Conservation (phyloP, 2,113 vertebrate genomes). For the Malurus melanocephalus region DNA sequence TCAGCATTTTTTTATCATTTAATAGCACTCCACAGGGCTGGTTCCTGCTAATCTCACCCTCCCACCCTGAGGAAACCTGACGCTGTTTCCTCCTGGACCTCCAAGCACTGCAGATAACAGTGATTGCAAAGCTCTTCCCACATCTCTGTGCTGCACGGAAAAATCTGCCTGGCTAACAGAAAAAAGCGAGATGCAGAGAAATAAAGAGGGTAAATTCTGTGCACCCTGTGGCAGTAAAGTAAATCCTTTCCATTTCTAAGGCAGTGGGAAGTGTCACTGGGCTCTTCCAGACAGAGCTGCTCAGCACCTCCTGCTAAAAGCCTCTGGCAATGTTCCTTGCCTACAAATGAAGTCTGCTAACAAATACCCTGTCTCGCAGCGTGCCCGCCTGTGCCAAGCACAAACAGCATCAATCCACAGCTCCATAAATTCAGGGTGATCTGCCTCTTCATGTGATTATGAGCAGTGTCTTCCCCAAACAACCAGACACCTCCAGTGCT, state of each 20-base stretch:
- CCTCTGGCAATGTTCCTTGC: not conserved
- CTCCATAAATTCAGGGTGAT: not conserved
- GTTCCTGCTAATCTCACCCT: not conserved
- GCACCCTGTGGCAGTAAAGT: not conserved
- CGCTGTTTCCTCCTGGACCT: not conserved
- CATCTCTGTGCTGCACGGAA: not conserved
- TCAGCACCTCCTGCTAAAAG: not conserved
- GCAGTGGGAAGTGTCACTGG: not conserved
- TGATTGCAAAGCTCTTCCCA: not conserved
- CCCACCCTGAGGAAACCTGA: not conserved
- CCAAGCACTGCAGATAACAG: not conserved
- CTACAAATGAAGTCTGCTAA: not conserved
- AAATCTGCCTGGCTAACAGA: not conserved
- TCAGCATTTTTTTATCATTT: not conserved
- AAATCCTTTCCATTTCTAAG: not conserved
- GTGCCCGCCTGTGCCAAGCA: rapidly evolving
- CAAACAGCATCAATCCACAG: not conserved
- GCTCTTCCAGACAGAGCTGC: not conserved
- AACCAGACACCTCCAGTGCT: not conserved
- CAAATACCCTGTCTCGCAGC: not conserved
- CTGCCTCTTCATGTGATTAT: not conserved
- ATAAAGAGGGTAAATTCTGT: not conserved
- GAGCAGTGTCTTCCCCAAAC: not conserved
- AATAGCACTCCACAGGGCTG: not conserved
- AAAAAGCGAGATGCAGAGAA: not conserved